Evolutionary conservation across 2,888 invertebrate species (phyloP).

Genomic region (Idaea dimidiata): DNA sequence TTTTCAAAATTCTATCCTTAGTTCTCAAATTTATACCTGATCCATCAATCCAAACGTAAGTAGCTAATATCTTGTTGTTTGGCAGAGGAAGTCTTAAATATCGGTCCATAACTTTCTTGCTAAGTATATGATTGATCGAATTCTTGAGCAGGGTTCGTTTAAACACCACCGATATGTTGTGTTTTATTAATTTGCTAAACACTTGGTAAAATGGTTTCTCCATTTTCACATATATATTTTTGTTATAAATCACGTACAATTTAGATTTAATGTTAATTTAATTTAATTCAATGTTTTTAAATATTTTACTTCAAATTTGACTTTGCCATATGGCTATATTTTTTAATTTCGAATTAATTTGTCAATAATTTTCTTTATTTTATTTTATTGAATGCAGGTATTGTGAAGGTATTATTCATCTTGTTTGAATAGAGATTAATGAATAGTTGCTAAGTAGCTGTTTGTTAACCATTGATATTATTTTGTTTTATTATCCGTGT

Average conservation of each 20-base stretch:
- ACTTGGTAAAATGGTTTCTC: conserved; percentile 7
- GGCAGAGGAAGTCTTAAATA: conserved; percentile 81
- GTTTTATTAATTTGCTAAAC: background rate
- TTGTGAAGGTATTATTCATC: too few relatives aligned
- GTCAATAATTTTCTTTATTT: too few relatives aligned
- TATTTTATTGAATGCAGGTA: too few relatives aligned
- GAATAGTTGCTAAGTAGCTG: too few relatives aligned
- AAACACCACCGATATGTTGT: conserved; percentile 11
- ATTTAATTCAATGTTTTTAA: too few relatives aligned
- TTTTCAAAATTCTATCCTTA: conserved; percentile 85
- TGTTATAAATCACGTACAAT: background rate
- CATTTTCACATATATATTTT: background rate
- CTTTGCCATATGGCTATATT: too few relatives aligned
- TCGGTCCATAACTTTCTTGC: conserved; percentile 71
- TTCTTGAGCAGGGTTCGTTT: conserved; percentile 56
- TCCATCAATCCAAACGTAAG: conserved; percentile 91
- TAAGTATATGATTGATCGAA: conserved; percentile 70
- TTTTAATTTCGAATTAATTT: too few relatives aligned
- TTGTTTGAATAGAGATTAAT: too few relatives aligned
- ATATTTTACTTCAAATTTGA: too few relatives aligned
- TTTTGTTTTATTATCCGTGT: conserved; percentile 12
- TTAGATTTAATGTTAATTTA: too few relatives aligned
- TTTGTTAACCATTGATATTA: conserved; percentile 5
- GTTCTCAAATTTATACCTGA: conserved; percentile 85
- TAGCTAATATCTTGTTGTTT: conserved; percentile 82